phyloP scores from a whole-genome alignment of 2,113 vertebrate genomes.

The Micronycteris hirsuta region DNA sequence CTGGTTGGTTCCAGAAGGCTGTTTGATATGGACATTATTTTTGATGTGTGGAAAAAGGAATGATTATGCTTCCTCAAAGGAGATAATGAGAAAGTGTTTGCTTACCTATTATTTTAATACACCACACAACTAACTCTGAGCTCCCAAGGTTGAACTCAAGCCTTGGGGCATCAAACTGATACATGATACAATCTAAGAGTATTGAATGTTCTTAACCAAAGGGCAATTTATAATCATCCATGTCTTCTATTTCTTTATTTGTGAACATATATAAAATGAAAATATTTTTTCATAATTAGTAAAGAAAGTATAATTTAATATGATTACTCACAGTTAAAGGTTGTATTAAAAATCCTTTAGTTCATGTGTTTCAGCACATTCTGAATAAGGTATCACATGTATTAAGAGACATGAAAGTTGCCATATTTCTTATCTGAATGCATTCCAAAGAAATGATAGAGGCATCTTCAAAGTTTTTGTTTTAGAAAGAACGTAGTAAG shows the following conservation, averaged over 20 bases:
- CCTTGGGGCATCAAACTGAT: background rate
- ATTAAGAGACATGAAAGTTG: background rate
- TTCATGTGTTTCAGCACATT: background rate
- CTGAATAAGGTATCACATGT: slow-evolving; percentile 14
- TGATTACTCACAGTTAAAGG: background rate
- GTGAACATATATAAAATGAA: background rate
- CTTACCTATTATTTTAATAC: background rate
- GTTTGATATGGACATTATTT: background rate
- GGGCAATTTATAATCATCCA: background rate
- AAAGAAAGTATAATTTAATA: slow-evolving; percentile 21
- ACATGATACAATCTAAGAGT: background rate
- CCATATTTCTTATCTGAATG: background rate
- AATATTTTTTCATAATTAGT: slow-evolving; percentile 9
- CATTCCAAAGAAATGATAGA: slow-evolving; percentile 20
- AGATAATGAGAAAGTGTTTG: background rate
- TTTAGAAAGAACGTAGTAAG: background rate
- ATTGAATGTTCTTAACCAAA: background rate
- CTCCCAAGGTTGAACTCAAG: slow-evolving; percentile 29
- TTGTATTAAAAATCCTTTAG: background rate
- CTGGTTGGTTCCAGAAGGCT: background rate
- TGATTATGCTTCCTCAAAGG: background rate
- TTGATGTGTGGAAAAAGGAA: background rate
- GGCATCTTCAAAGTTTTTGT: slow-evolving; percentile 2
- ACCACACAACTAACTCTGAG: background rate
- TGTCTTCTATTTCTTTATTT: slow-evolving; percentile 26